Evolutionary conservation across 92 coral and sea anemone genomes (phyloP), one percentile per base, ranked within the genome.

Genomic region (Porites lobata): DNA sequence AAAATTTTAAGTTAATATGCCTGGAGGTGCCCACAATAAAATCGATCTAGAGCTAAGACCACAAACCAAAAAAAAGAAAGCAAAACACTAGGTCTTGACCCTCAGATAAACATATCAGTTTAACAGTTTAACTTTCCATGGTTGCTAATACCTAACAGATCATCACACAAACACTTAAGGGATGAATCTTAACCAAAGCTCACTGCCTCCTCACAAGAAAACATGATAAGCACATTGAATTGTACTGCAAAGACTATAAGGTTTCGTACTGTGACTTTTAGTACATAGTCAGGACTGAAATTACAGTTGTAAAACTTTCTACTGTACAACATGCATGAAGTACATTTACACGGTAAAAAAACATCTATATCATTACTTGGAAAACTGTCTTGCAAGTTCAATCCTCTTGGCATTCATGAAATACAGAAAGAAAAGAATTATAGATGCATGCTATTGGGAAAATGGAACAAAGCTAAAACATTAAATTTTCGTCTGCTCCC

Each of bases 1-100:
- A 20, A 24, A 21, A 53, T 69, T 69, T 29, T 15, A 81, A 57
- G 78, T 69, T 80, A 52, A 29, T 24, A 78, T 29, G 38, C 20
- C 82, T 22, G 52, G n/a, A 38, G n/a, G 70, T 69, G 56, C 52
- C 8, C 1, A 71, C 38, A n/a, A 32, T 18, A 4, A 80, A 64
- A 50, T 51, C 20, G 11, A 43, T 52, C 50, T 59, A 9, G 38
- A 50, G 57, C 22, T 56, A 50, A 11, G 6, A 19, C 67, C 77
- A 15, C 9, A 29, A 50, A 32, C 26, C 9, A 0, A 3, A 2
- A 9, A 29, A 5, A 4, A 12, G 13, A 78, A 63, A 19, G 58
- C 50, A 2, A 7, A 13, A 32, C 14, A 7, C 52, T 70, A 70
- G 43, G 43, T 53, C 75, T 70, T 72, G 77, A 59, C 77, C 29